Conservation (phyloP, 37 sponge, comb jelly and placozoan species). For the Spongia lamella region DNA sequence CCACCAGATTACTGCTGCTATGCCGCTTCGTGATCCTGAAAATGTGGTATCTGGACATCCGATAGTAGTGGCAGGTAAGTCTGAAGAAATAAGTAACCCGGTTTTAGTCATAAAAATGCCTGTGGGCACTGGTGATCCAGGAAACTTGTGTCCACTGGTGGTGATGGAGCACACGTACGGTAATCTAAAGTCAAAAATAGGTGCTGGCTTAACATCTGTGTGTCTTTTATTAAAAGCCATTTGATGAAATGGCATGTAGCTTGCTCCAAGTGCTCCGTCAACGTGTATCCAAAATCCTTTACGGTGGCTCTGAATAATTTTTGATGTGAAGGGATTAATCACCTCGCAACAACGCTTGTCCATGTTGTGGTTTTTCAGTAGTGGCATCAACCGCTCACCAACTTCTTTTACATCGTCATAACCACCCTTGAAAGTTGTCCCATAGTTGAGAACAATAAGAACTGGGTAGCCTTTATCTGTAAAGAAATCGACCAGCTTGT, state of each 20-base stretch:
- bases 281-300: conserved; percentile 36
- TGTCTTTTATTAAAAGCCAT: conserved; percentile 19
- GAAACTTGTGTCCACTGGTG: conserved; percentile 32
- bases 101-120: conserved; percentile 27
- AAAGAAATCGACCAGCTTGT: conserved; percentile 12
- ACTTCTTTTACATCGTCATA: conserved; percentile 7
- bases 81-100: background rate
- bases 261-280: conserved; percentile 28
- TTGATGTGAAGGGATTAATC: background rate
- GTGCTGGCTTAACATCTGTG: background rate
- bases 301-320: background rate
- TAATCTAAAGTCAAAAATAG: conserved; percentile 23
- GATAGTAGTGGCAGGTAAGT: background rate
- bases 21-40: conserved; percentile 28
- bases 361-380: conserved; percentile 16
- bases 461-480: background rate
- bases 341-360: background rate
- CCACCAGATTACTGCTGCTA: conserved; percentile 14
- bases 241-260: conserved; percentile 20
- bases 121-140: conserved; percentile 19
- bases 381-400: background rate
- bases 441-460: background rate
- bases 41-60: conserved; percentile 39
- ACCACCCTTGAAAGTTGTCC: conserved; percentile 7
- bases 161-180: conserved; percentile 24